phyloP scores from a whole-genome alignment of 1,140 invertebrate species.

The Tribolium castaneum region DNA sequence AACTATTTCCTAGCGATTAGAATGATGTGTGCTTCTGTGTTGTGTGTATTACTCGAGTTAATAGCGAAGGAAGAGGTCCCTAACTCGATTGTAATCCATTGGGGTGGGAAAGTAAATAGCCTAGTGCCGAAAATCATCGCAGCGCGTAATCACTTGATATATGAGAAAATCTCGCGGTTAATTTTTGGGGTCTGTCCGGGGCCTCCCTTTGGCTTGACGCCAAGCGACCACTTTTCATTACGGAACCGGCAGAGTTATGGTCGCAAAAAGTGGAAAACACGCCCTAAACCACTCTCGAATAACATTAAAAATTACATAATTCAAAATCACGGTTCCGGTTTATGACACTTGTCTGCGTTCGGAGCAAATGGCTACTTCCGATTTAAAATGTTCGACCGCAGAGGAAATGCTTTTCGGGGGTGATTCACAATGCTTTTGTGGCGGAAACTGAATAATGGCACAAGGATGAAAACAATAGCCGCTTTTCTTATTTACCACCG shows the following conservation, averaged over 20 bases:
- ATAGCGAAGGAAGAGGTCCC: slow-evolving; percentile 46
- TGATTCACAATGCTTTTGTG: slow-evolving; percentile 52
- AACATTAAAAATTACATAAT: slow-evolving; percentile 61
- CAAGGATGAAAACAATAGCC: slow-evolving; percentile 52
- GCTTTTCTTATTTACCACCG: slow-evolving; percentile 55
- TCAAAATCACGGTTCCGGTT: slow-evolving; percentile 58
- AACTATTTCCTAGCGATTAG: slow-evolving; percentile 35
- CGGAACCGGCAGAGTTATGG: slow-evolving; percentile 31
- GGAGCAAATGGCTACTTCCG: slow-evolving; percentile 59
- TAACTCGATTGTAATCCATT: slow-evolving; percentile 49
- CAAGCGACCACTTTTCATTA: slow-evolving; percentile 52
- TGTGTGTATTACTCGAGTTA: slow-evolving; percentile 47
- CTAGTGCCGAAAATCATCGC: slow-evolving; percentile 60
- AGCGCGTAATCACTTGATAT: slow-evolving; percentile 61
- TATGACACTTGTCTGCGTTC: slow-evolving; percentile 56
- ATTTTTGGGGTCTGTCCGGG: slow-evolving; percentile 53
- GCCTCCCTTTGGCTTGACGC: slow-evolving; percentile 49
- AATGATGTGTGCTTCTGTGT: slow-evolving; percentile 25
- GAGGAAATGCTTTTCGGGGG: slow-evolving; percentile 51
- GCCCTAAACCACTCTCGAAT: slow-evolving; percentile 48
- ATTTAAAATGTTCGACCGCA: slow-evolving; percentile 58
- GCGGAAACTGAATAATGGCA: slow-evolving; percentile 57
- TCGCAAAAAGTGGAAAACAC: slow-evolving; percentile 50
- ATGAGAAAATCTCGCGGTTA: slow-evolving; percentile 57
- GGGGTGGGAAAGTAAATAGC: slow-evolving; percentile 59